Base-by-base conservation (phyloP, 1,140 invertebrate species). In the Lordiphosa clarofinis region DNA sequence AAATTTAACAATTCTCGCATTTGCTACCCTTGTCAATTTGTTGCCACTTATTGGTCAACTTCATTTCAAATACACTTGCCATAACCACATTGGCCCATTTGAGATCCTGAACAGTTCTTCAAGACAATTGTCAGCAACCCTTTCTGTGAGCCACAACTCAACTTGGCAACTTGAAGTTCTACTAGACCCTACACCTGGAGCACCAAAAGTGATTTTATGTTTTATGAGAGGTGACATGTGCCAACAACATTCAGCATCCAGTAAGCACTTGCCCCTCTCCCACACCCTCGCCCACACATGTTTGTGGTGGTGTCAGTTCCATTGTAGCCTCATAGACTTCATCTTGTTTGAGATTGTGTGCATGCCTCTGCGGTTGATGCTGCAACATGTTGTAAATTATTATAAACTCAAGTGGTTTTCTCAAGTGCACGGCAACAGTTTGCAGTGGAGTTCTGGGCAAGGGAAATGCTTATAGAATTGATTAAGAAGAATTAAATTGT, bases 181-280 rank as follows among this genome's bases (percentile, higher is more conserved):
- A 44, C 39, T 38, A 37, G 36, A 36, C 9, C 10, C 13, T 61
- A 71, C 63, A 73, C 56, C 72, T 65, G 57, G 36, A 66, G 47
- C 56, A 33, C 54, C 68, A 72, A 59, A 28, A 84, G 72, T 84
- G 76, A 82, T 76, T 82, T 74, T 69, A 84, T 68, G 78, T 84
- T 84, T 76, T 76, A 84, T 82, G 72, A 82, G 62, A 82, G 67
- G 67, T 82, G 76, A 84, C 76, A 81, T 81, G 58, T 75, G 76
- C 67, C 76, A 81, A 75, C 74, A 74, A 56, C 78, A 79, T 75
- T 54, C 70, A 67, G 40, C 46, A 43, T 38, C 19, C 36, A 35
- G 52, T n/a, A n/a, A n/a, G n/a, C n/a, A n/a, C n/a, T n/a, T n/a
- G n/a, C n/a, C n/a, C n/a, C n/a, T n/a, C n/a, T n/a, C n/a, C n/a